phyloP scores from a whole-genome alignment of 2,888 invertebrate genomes.

The Drepanosiphum platanoidis region DNA sequence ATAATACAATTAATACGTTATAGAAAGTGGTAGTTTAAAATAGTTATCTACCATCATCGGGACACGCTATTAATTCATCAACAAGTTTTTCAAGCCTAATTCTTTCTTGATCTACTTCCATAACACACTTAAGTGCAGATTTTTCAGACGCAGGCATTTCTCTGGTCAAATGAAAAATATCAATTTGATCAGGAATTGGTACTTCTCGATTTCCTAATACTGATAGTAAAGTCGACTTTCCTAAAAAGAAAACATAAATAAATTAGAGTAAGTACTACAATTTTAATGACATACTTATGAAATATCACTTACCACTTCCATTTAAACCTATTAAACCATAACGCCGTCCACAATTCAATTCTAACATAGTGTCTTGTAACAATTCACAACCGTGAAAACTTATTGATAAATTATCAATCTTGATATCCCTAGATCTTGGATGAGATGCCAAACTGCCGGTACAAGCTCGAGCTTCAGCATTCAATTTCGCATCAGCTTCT shows the following conservation, averaged over 20 bases:
- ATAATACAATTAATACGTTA: not conserved
- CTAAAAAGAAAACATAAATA: slow-evolving; percentile 67
- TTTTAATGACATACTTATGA: not conserved
- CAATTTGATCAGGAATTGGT: slow-evolving; percentile 95
- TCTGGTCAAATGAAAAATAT: slow-evolving; percentile 95
- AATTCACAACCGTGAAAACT: slow-evolving; percentile 98
- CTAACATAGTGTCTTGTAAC: slow-evolving; percentile 93
- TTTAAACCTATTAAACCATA: slow-evolving; percentile 98
- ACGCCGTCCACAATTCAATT: slow-evolving; percentile 95
- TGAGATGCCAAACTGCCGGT: slow-evolving; percentile 96
- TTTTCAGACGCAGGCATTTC: slow-evolving; percentile 99
- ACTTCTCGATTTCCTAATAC: slow-evolving; percentile 93
- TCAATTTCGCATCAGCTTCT: slow-evolving; percentile 90
- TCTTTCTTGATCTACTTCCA: slow-evolving; percentile 97
- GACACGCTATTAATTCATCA: slow-evolving; percentile 85
- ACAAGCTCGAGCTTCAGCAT: slow-evolving; percentile 91
- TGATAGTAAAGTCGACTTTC: slow-evolving; percentile 92
- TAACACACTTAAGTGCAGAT: slow-evolving; percentile 93
- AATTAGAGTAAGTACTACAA: not conserved
- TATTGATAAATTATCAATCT: slow-evolving; percentile 95
- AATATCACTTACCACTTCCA: slow-evolving; percentile 81
- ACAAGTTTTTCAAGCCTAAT: slow-evolving; percentile 90
- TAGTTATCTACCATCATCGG: slow-evolving; percentile 78
- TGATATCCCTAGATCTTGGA: slow-evolving; percentile 94
- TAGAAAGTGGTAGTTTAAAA: not conserved